Evolutionary conservation across 2,888 invertebrate genomes (phyloP), one percentile per base, ranked within the genome.

Genomic region (Muschampia staudingeri): DNA sequence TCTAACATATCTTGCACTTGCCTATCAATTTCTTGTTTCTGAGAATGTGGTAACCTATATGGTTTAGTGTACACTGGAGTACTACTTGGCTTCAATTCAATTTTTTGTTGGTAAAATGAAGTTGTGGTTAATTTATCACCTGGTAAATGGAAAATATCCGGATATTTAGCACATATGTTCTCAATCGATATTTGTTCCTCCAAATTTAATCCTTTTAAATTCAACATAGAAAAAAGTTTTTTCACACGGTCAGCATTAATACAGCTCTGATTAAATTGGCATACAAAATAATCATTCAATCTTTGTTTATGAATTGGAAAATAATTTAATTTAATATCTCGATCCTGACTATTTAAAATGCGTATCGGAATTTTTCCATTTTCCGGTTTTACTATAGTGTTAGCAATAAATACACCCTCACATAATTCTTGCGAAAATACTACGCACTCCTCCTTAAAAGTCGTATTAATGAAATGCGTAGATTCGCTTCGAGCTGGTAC

Each of bases 331-430:
- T 8, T 65, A 9, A 88, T 42, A 5, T 82, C 77, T 0, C 80
- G 19, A 12, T 88, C 85, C 0, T 71, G 79, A 0, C 83, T 85
- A 52, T 89, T 88, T 67, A 87, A 80, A 30, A 88, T 81, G 65
- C 75, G 69, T 11, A 87, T 70, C 0, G 87, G 84, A 44, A 88
- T 86, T 52, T 65, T 76, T 19, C 85, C 82, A 30, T 85, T 78
- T 40, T 30, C 37, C 11, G 84, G 85, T 14, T 12, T 84, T 9
- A 70, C 79, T 14, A 87, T 61, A 0, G 65, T 30, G 69, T 80
- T 82, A 25, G 87, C 87, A 12, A 88, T 25, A 84, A 83, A 88
- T 12, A 87, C 69, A 16, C 84, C 85, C 25, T 83, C 78, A 12
- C 77, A 52, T n/a, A 89, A 37, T 71, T 88, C 78, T 34, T 85